Evolutionary conservation across 2,113 vertebrate species (phyloP).

Genomic region (Saccopteryx leptura): DNA sequence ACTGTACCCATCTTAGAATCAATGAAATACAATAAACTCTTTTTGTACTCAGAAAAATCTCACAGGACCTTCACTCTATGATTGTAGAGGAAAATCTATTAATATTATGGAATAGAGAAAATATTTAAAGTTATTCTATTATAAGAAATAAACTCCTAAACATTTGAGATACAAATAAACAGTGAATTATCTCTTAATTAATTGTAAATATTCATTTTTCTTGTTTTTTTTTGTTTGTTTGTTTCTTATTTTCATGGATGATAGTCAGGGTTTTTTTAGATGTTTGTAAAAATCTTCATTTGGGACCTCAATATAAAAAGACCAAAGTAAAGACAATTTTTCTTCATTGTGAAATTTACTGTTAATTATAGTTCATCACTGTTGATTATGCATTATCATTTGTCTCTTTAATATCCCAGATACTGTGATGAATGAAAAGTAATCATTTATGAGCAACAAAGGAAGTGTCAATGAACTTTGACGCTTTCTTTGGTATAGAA

Average conservation of each 20-base stretch:
- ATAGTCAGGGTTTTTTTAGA: neutral
- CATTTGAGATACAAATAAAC: neutral
- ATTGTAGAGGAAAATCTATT: neutral
- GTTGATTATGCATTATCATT: slow-evolving; percentile 34
- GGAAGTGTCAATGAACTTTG: neutral
- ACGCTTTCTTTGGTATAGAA: neutral
- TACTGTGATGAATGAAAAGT: slow-evolving; percentile 47
- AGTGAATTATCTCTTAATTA: neutral
- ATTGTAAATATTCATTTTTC: neutral
- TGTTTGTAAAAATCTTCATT: slow-evolving; percentile 10
- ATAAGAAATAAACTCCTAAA: slow-evolving; percentile 30
- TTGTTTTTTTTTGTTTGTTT: neutral
- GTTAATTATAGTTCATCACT: slow-evolving; percentile 45
- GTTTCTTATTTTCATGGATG: neutral
- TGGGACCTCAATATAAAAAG: neutral
- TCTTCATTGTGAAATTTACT: neutral
- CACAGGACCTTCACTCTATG: neutral
- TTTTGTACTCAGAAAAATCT: neutral
- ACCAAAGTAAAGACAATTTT: neutral
- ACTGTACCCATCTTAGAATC: neutral
- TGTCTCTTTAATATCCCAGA: neutral
- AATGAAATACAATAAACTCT: neutral
- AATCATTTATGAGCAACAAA: neutral
- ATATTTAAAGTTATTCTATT: slow-evolving; percentile 28
- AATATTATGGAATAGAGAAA: neutral